A percentile compares a stretch with the other conserved stretches of the same genome.
These are phyloP conservation scores for Mycogona germanica DNA, from an alignment of 2,888 invertebrate species.

Conservation along the genomic window DNA sequence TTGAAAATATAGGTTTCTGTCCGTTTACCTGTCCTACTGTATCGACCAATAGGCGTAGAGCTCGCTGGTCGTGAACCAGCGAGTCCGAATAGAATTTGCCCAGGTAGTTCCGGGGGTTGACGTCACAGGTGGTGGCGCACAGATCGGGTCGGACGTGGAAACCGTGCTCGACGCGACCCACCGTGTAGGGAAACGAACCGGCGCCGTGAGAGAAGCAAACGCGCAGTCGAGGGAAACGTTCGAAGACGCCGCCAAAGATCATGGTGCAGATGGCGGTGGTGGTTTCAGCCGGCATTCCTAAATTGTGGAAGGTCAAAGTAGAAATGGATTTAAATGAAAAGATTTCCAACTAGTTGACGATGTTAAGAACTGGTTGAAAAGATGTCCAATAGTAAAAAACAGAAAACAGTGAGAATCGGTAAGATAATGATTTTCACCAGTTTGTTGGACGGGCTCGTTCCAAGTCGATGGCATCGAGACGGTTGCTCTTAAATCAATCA, in stretches of 20 bases:
- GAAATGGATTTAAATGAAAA: too few relatives aligned
- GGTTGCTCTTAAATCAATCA: too few relatives aligned
- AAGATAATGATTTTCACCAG: too few relatives aligned
- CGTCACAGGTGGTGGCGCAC: slow-evolving; percentile 38
- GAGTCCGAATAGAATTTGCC: slow-evolving; percentile 40
- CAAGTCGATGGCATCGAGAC: too few relatives aligned
- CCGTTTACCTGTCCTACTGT: slow-evolving; percentile 39
- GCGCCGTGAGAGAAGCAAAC: slow-evolving; percentile 44
- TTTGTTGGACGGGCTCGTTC: too few relatives aligned
- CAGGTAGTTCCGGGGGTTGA: slow-evolving; percentile 34
- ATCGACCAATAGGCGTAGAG: slow-evolving; percentile 37
- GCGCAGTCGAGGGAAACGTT: slow-evolving; percentile 31
- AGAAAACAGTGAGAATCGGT: too few relatives aligned
- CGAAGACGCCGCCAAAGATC: slow-evolving; percentile 42
- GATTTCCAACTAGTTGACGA: too few relatives aligned
- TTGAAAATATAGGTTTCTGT: neutral
- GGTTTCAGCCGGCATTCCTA: slow-evolving; percentile 45
- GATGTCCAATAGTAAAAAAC: too few relatives aligned
- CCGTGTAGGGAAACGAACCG: slow-evolving; percentile 42
- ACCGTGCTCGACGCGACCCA: slow-evolving; percentile 40
- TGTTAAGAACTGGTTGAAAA: too few relatives aligned
- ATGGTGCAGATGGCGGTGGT: slow-evolving; percentile 40
- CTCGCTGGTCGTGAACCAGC: slow-evolving; percentile 39
- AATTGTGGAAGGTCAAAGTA: too few relatives aligned
- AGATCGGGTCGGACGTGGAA: slow-evolving; percentile 41